Evolutionary conservation across 2,888 invertebrate genomes (phyloP).

Genomic region (Macrophya alboannulata): DNA sequence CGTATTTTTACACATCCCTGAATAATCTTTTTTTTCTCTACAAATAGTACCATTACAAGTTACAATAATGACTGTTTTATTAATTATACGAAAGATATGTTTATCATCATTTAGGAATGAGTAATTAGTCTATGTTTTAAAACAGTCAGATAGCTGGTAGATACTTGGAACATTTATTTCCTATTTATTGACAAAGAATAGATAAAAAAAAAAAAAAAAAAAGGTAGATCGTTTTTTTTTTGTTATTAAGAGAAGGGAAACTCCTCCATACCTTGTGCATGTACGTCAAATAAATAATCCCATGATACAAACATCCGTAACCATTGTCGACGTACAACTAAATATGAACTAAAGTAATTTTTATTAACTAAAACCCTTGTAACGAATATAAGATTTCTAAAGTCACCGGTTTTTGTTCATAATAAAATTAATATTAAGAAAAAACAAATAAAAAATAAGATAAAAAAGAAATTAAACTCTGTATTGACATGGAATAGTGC

Average conservation of each 20-base stretch:
- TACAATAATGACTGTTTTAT: constrained; percentile 23
- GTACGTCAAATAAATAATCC: neutral
- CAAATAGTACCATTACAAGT: constrained; percentile 26
- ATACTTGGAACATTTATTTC: constrained; percentile 1
- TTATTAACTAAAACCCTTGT: neutral
- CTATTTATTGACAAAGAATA: neutral
- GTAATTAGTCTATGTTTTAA: neutral
- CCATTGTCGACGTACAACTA: neutral
- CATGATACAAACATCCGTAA: constrained; percentile 7
- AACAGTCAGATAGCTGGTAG: neutral
- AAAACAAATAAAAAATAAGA: neutral
- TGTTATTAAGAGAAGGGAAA: neutral
- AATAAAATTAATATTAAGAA: neutral
- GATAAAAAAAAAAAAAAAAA: neutral
- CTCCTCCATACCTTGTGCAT: constrained; percentile 47
- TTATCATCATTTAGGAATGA: constrained; percentile 32
- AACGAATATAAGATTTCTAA: neutral
- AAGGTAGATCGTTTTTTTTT: neutral
- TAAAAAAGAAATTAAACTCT: neutral
- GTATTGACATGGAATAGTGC: constrained; percentile 36
- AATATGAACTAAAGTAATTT: neutral
- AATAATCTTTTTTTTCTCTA: neutral
- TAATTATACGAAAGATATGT: constrained; percentile 32
- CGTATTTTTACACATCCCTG: constrained; percentile 14
- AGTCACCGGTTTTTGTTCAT: neutral